Conservation (phyloP, 2,113 vertebrate genomes). For the Nannospalax galili region DNA sequence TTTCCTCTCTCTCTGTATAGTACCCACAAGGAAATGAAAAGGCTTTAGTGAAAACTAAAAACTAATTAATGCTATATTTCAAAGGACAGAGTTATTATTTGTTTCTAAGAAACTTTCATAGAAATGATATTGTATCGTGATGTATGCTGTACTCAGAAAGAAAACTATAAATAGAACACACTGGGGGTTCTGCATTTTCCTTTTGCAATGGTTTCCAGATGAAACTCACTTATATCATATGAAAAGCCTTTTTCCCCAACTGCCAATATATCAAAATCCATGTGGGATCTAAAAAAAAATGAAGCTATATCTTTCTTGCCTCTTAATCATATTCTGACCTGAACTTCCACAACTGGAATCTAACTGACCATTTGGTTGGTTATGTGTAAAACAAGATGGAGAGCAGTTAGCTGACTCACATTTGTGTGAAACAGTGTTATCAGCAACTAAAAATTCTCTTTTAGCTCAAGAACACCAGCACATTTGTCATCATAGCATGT, state of each 20-base stretch:
- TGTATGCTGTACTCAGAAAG: not conserved
- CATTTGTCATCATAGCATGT: not conserved
- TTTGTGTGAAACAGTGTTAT: slow-evolving; percentile 28
- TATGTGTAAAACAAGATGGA: slow-evolving; percentile 32
- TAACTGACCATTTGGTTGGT: slow-evolving; percentile 34
- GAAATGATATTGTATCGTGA: slow-evolving; percentile 1
- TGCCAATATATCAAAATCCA: slow-evolving; percentile 57
- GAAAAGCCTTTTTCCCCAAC: not conserved
- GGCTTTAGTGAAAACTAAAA: slow-evolving; percentile 12
- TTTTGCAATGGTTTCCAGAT: slow-evolving; percentile 67
- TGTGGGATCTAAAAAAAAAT: slow-evolving; percentile 59
- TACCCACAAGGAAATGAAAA: not conserved
- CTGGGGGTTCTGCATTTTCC: slow-evolving; percentile 1
- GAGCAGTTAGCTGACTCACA: not conserved
- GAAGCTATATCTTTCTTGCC: slow-evolving; percentile 10
- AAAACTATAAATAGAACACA: slow-evolving; percentile 45
- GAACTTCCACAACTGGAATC: slow-evolving; percentile 14
- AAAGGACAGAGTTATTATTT: not conserved
- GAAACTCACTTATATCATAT: slow-evolving; percentile 73
- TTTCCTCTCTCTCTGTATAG: not conserved
- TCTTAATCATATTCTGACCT: slow-evolving; percentile 57
- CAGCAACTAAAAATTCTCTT: not conserved
- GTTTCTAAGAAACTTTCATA: not conserved
- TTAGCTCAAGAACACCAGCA: not conserved
- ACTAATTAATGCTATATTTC: slow-evolving; percentile 39